These are phyloP conservation scores for Cosmopolites sordidus DNA, from an alignment of 2,888 invertebrate genomes.

Conservation along the genomic window DNA sequence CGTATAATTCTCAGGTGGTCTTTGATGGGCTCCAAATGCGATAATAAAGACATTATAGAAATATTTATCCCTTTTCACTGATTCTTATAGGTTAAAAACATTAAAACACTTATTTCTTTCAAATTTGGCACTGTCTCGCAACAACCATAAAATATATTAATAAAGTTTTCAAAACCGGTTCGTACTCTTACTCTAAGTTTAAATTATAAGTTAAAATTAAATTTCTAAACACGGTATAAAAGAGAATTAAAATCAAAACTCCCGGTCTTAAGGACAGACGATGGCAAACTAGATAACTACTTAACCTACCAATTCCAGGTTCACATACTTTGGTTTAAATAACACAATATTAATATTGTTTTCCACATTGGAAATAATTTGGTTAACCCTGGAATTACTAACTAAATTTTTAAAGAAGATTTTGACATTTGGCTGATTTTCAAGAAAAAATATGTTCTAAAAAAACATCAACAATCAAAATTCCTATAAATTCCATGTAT, in stretches of 20 bases:
- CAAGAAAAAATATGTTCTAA: conserved; percentile 15
- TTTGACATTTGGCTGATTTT: conserved; percentile 6
- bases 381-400: background rate
- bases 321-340: background rate
- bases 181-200: too few relatives aligned
- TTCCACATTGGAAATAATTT: background rate
- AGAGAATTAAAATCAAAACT: conserved; percentile 18
- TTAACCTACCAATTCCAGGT: conserved; percentile 2
- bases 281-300: conserved; percentile 17
- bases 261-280: conserved; percentile 14
- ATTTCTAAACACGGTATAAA: conserved; percentile 6
- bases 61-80: conserved; percentile 5
- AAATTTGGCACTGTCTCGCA: background rate
- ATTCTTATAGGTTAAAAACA: conserved; percentile 19
- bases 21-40: conserved; percentile 55
- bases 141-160: background rate
- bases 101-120: conserved; percentile 1
- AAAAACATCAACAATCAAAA: conserved; percentile 18
- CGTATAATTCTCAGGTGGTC: conserved; percentile 56
- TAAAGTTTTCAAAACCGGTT: conserved; percentile 1
- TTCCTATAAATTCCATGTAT: conserved; percentile 14
- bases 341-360: background rate
- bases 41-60: conserved; percentile 47
- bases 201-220: too few relatives aligned
- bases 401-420: background rate